These are phyloP conservation scores for Meliscaeva auricollis DNA, from an alignment of 2,888 invertebrate species.

Conservation along the genomic window DNA sequence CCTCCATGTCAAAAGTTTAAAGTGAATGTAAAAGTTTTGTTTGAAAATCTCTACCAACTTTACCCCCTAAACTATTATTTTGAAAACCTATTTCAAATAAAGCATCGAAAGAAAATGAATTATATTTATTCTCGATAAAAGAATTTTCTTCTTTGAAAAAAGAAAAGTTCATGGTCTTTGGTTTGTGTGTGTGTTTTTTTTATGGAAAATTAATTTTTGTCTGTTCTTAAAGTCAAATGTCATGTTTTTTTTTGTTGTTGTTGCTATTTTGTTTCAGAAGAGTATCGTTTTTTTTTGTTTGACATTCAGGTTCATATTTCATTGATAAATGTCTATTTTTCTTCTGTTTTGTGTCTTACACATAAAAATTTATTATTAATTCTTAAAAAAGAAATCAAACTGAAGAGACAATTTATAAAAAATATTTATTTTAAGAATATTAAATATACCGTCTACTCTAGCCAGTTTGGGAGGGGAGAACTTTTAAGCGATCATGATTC, in stretches of 20 bases:
- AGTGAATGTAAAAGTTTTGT: too few relatives aligned
- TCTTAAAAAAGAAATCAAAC: neutral
- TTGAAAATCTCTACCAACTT: too few relatives aligned
- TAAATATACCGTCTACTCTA: neutral
- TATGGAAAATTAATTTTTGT: conserved; percentile 4
- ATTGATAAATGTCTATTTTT: neutral
- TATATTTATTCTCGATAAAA: neutral
- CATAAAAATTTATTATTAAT: neutral
- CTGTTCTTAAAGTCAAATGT: neutral
- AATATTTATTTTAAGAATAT: conserved; percentile 34
- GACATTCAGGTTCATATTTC: conserved; percentile 13
- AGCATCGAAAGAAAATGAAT: conserved; percentile 1
- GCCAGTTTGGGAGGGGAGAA: too few relatives aligned
- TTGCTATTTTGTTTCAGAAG: neutral
- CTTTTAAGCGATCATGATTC: neutral
- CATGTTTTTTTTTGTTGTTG: neutral
- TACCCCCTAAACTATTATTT: neutral
- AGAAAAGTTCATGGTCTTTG: neutral
- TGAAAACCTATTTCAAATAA: neutral
- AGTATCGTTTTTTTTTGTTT: neutral
- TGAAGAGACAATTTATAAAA: conserved; percentile 17
- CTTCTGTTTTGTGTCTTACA: neutral
- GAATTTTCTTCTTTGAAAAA: neutral
- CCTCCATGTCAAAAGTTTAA: too few relatives aligned
- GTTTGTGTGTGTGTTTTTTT: neutral